These are phyloP conservation scores for Oryzias melastigma DNA, from an alignment of 2,113 vertebrate genomes.

Conservation along the genomic window DNA sequence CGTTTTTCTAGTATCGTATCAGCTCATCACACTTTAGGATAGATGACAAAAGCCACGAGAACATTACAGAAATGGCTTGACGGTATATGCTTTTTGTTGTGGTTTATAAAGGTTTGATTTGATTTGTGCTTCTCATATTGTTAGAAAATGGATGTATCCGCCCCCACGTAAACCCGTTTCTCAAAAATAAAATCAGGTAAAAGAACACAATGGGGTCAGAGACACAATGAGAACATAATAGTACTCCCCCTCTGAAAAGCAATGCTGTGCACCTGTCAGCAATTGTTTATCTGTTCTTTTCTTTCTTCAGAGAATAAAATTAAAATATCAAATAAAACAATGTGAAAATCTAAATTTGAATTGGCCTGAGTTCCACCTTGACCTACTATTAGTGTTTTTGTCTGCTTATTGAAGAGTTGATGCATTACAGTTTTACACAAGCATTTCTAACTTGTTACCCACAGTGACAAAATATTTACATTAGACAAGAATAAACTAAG, in stretches of 20 bases:
- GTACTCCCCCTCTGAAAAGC: slow-evolving; percentile 2
- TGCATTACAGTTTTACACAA: too few species aligned
- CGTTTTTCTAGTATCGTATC: slow-evolving; percentile 18
- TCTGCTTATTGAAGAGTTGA: too few species aligned
- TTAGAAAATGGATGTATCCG: slow-evolving; percentile 11
- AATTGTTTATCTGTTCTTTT: neutral
- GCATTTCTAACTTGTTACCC: too few species aligned
- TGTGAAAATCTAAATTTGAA: too few species aligned
- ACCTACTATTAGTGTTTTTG: too few species aligned
- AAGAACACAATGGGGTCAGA: slow-evolving; percentile 4
- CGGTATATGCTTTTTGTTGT: slow-evolving; percentile 6
- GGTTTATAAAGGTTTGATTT: neutral
- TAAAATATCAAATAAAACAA: neutral
- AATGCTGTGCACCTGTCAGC: neutral
- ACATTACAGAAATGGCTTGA: slow-evolving; percentile 3
- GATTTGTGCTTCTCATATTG: slow-evolving; percentile 9
- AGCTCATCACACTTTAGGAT: slow-evolving; percentile 12
- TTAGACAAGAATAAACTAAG: neutral
- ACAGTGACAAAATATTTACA: too few species aligned
- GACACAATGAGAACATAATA: neutral
- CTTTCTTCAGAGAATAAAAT: neutral
- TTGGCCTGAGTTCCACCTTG: too few species aligned
- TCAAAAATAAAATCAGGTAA: neutral
- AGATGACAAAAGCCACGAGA: neutral
- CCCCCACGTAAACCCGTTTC: slow-evolving; percentile 12